Conservation (phyloP, 2,797 vertebrate species). For the Parauchenoglanis ngamensis region DNA sequence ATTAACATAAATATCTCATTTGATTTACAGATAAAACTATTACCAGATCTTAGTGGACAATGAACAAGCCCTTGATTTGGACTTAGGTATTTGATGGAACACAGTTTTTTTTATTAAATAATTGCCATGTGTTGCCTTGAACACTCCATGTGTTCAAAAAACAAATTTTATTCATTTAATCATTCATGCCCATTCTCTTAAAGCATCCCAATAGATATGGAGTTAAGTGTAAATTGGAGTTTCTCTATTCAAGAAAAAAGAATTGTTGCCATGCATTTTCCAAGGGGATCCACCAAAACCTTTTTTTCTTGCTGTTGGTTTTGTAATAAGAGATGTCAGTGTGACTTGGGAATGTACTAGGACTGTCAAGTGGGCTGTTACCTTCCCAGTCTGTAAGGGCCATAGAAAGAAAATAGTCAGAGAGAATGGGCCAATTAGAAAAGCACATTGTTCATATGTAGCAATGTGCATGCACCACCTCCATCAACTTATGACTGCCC, state of each 20-base stretch:
- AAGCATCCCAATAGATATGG: neutral
- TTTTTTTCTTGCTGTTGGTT: too few relatives aligned
- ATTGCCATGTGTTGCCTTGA: neutral
- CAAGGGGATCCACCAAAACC: too few relatives aligned
- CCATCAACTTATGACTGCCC: too few relatives aligned
- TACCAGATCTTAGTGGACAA: neutral
- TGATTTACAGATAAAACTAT: neutral
- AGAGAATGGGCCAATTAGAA: too few relatives aligned
- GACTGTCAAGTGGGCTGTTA: too few relatives aligned
- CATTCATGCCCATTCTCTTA: neutral
- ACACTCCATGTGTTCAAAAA: neutral
- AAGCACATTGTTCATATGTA: too few relatives aligned
- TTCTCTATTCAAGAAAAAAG: neutral
- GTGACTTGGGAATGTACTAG: too few relatives aligned
- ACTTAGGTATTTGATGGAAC: neutral
- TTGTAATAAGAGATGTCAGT: too few relatives aligned
- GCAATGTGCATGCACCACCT: too few relatives aligned
- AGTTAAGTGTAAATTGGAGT: neutral
- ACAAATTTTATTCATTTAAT: neutral
- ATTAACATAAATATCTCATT: neutral
- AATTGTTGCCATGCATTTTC: too few relatives aligned
- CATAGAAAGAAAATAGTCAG: too few relatives aligned
- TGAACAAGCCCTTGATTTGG: neutral
- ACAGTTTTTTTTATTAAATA: neutral
- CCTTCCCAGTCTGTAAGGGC: too few relatives aligned